Conservation (phyloP, 2,797 vertebrate species). For the Phyllotis vaccarum region DNA sequence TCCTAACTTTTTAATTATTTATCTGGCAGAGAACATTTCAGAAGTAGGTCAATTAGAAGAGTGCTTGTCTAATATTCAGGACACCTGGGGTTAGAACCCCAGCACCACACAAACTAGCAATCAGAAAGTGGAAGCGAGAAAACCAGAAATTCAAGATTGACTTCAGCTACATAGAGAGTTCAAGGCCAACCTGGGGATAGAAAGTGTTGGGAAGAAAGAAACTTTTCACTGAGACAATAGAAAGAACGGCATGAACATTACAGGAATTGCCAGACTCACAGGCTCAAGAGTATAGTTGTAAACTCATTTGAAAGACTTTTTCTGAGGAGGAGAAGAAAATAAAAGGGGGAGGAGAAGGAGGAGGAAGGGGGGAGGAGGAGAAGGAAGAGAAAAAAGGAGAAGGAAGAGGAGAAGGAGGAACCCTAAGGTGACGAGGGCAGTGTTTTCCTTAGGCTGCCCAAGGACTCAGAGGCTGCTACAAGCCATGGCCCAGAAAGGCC, state of each 20-base stretch:
- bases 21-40: neutral
- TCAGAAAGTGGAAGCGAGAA: neutral
- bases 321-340: neutral
- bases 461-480: neutral
- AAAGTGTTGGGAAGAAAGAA: neutral
- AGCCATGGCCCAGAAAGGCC: neutral
- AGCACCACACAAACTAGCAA: neutral
- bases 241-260: neutral
- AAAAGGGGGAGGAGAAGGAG: neutral
- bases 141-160: neutral
- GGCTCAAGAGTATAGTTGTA: neutral
- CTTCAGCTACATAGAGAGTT: neutral
- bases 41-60: neutral
- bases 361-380: too few species aligned
- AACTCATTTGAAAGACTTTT: neutral
- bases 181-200: neutral
- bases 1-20: neutral
- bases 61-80: neutral
- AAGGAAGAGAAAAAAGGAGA: neutral
- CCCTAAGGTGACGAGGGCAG: neutral
- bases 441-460: neutral
- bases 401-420: neutral
- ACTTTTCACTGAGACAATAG: neutral
- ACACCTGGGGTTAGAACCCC: neutral
- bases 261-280: neutral